These are phyloP conservation scores for Drosophila aff. DNA, from an alignment of 1,140 invertebrate species.

Conservation along the genomic window DNA sequence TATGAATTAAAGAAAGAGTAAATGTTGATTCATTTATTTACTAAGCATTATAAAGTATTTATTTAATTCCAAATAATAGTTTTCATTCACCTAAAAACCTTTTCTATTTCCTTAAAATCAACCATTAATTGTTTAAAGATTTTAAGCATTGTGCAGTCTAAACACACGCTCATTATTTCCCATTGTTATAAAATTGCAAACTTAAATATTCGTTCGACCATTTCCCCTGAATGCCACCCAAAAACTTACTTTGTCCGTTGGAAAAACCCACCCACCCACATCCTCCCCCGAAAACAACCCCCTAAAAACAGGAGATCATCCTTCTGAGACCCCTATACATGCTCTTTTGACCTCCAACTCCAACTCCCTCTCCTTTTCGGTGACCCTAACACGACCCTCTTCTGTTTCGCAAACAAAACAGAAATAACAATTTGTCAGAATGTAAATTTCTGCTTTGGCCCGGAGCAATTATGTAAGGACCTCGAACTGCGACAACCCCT, in stretches of 20 bases:
- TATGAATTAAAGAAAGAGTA: no score
- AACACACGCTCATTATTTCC: slow-evolving; percentile 4
- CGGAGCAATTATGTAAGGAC: slow-evolving; percentile 61
- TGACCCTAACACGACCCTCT: slow-evolving; percentile 58
- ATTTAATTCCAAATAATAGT: neutral
- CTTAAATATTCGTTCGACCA: neutral
- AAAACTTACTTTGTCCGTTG: slow-evolving; percentile 6
- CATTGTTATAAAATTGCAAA: slow-evolving; percentile 17
- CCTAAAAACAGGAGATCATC: slow-evolving; percentile 33
- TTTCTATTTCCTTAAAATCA: neutral
- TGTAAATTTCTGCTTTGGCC: slow-evolving; percentile 70
- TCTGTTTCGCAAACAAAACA: slow-evolving; percentile 46
- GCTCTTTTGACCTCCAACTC: slow-evolving; percentile 67
- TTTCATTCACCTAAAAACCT: neutral
- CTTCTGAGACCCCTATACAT: slow-evolving; percentile 38
- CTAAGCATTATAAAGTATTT: neutral
- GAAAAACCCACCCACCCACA: slow-evolving; percentile 32
- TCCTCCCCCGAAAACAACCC: slow-evolving; percentile 31
- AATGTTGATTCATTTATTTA: neutral
- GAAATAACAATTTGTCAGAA: slow-evolving; percentile 79
- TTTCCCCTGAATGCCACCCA: slow-evolving; percentile 31
- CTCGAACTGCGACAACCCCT: slow-evolving; percentile 43
- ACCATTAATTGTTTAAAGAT: neutral
- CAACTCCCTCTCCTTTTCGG: neutral
- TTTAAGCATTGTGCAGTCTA: neutral